Conservation (phyloP, 2,797 vertebrate species). For the Hypotaenidia okinawae region DNA sequence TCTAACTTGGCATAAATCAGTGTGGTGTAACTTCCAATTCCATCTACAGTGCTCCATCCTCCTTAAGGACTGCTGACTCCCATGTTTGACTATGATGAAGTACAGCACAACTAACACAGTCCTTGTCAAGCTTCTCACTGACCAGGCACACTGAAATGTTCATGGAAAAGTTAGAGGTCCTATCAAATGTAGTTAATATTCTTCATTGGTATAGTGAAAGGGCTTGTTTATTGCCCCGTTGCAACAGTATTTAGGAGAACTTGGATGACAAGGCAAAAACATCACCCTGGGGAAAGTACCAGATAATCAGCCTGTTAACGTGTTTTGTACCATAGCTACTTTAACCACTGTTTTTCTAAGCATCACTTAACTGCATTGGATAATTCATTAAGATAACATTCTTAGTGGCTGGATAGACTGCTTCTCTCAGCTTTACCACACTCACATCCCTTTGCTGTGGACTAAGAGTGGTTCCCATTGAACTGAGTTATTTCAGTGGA, state of each 20-base stretch:
- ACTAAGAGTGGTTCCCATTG: not conserved
- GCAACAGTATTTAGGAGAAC: not conserved
- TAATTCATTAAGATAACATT: not conserved
- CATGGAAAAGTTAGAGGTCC: not conserved
- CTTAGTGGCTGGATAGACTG: not conserved
- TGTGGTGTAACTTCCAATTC: not conserved
- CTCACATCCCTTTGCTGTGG: not conserved
- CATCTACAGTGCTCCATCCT: not conserved
- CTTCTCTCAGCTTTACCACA: not conserved
- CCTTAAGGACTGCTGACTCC: not conserved
- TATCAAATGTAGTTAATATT: not conserved
- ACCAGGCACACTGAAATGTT: not conserved
- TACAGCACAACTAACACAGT: not conserved
- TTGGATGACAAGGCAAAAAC: not conserved
- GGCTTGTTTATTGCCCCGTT: not conserved
- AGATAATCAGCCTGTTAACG: not conserved
- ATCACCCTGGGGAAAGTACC: not conserved
- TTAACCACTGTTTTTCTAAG: not conserved
- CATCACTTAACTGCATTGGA: not conserved
- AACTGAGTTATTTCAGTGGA: not conserved
- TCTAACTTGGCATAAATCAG: rapidly evolving
- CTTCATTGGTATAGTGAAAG: not conserved
- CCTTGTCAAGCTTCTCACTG: not conserved
- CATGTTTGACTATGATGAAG: not conserved
- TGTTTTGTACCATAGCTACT: not conserved